phyloP scores from a whole-genome alignment of 2,888 invertebrate species.

The Hirtodrosophila duncani region DNA sequence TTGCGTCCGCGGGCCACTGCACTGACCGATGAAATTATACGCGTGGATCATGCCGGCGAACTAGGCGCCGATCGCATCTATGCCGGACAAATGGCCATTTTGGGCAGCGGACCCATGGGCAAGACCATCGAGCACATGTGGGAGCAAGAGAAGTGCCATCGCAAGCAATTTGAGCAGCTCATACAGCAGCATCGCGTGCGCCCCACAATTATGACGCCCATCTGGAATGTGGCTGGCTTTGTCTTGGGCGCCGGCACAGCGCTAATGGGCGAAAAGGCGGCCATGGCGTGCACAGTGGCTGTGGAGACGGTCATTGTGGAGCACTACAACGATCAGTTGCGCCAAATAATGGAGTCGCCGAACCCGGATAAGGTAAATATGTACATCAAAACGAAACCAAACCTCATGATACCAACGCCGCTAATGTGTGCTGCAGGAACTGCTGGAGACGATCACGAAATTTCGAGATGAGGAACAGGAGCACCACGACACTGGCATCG shows the following conservation, averaged over 20 bases:
- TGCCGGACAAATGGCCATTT: conserved; percentile 96
- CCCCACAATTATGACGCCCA: conserved; percentile 92
- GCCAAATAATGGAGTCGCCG: conserved; percentile 88
- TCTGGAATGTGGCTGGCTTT: conserved; percentile 98
- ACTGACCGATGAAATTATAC: conserved; percentile 88
- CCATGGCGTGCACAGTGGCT: conserved; percentile 99
- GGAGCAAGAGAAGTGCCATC: conserved; percentile 97
- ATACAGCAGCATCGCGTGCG: conserved; percentile 92
- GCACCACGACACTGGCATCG: conserved; percentile 96
- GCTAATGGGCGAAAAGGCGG: conserved; percentile 95
- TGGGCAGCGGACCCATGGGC: conserved; percentile 86
- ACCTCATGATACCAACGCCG: too few relatives aligned
- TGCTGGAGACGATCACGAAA: conserved; percentile 90
- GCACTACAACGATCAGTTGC: conserved; percentile 97
- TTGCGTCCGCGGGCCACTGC: conserved; percentile 55
- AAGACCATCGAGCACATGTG: conserved; percentile 96
- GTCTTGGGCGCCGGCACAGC: conserved; percentile 93
- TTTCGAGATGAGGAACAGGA: conserved; percentile 98
- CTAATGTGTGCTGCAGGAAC: conserved; percentile 82
- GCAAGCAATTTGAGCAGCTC: conserved; percentile 92
- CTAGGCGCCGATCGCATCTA: conserved; percentile 98
- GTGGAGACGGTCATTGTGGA: conserved; percentile 98
- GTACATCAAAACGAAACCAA: too few relatives aligned
- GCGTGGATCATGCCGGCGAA: conserved; percentile 99
- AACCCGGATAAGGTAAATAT: conserved; percentile 82